Evolutionary conservation across 2,888 invertebrate species (phyloP), one percentile per base, ranked within the genome.

Genomic region (Mycalesis mineus): DNA sequence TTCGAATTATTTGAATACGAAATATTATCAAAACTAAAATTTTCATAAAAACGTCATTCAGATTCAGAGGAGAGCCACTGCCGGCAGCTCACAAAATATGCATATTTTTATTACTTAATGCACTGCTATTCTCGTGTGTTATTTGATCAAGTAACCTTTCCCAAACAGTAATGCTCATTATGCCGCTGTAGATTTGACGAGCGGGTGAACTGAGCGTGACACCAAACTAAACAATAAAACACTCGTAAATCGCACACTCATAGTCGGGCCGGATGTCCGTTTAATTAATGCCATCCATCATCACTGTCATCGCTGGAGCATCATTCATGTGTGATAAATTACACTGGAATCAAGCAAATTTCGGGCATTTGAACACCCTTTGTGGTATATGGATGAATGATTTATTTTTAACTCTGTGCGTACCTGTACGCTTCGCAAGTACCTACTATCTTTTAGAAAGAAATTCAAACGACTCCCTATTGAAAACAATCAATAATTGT

Each of bases 291-390:
- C 50, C 28, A 50, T 50, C 50, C 28, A 50, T 50, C 50, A 50
- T 40, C 50, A 50, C 14, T 29, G 50, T 50, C 50, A 40, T 28
- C 50, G 29, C 39, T 28, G 50, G 22, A 40, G 50, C 50, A 40
- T 40, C 50, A 50, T 50, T 50, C 50, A 39, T 50, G 28, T 9
- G 50, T 50, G 50, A 50, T 50, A 40, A 50, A 50, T 50, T 50
- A 39, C 50, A 28, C 40, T 28, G 28, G 40, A 13, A 40, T 22
- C 40, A 50, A 50, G 40, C 39, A 11, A 42, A 42, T 45, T 45
- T 45, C 29, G 5, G 50, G 37, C 50, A 29, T 50, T 50, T 50
- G 29, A 50, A 49, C 22, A 22, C 22, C 37, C 15, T n/a, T n/a
- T 28, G 37, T 49, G 22, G 37, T 37, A 37, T 49, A 17, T 22